These are phyloP conservation scores for Spodoptera frugiperda DNA, from an alignment of 1,140 invertebrate genomes.

Conservation along the genomic window DNA sequence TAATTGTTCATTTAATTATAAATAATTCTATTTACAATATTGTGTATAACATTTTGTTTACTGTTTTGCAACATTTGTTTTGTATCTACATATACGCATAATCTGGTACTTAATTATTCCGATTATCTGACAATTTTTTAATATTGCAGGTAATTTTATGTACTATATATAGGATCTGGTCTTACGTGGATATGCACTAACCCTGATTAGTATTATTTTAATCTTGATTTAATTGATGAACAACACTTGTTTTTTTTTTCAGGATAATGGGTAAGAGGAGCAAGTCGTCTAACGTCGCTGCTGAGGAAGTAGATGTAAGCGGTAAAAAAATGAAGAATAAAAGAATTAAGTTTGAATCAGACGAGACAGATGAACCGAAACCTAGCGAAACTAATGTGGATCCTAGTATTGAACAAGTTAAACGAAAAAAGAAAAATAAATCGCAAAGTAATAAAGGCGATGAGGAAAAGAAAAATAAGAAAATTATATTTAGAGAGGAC, in stretches of 20 bases:
- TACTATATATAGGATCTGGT: too few relatives aligned
- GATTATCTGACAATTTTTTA: too few relatives aligned
- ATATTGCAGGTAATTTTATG: too few relatives aligned
- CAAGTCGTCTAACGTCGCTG: conserved; percentile 16
- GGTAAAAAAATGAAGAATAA: conserved; percentile 35
- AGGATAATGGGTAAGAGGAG: conserved; percentile 60
- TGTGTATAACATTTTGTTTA: too few relatives aligned
- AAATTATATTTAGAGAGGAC: conserved; percentile 23
- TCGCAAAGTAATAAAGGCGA: conserved; percentile 28
- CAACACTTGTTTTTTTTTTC: conserved; percentile 24
- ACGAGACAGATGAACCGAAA: conserved; percentile 30
- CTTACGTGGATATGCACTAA: too few relatives aligned
- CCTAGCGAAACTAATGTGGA: background rate
- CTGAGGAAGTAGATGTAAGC: background rate
- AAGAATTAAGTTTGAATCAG: conserved; percentile 6
- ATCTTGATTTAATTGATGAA: too few relatives aligned
- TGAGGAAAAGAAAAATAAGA: conserved; percentile 46
- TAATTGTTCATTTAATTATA: too few relatives aligned
- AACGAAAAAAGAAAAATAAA: conserved; percentile 22
- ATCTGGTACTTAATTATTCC: too few relatives aligned
- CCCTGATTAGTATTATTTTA: too few relatives aligned
- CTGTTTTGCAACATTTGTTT: too few relatives aligned
- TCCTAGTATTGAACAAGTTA: conserved; percentile 1
- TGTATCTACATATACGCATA: too few relatives aligned
- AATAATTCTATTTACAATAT: too few relatives aligned